These are phyloP conservation scores for Gryon sp. DNA, from an alignment of 1,140 invertebrate genomes.

Conservation along the genomic window DNA sequence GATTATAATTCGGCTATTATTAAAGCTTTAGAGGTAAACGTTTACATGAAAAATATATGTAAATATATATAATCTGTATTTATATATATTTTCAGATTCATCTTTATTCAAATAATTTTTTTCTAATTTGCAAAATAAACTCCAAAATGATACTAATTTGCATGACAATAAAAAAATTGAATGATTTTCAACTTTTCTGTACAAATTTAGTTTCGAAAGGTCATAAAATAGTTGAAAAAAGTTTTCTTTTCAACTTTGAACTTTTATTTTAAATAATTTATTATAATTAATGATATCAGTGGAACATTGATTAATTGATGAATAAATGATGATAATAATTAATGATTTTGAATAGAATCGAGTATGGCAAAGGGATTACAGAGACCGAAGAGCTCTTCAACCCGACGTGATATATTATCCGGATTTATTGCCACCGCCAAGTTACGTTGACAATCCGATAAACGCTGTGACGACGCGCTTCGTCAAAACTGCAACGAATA, in stretches of 20 bases:
- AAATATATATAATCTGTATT: no score
- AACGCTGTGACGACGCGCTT: constrained; percentile 98
- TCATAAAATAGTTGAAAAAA: no score
- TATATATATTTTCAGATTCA: neutral
- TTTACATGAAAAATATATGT: neutral
- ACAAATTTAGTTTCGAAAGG: no score
- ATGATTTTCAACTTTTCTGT: no score
- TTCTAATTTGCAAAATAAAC: neutral
- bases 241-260: no score
- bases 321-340: neutral
- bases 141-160: no score
- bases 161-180: neutral
- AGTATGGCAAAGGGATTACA: constrained; percentile 94
- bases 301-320: neutral
- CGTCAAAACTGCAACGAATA: constrained; percentile 99
- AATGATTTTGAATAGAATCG: constrained; percentile 85
- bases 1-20: constrained; percentile 99
- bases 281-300: no score
- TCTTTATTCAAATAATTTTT: constrained; percentile 15
- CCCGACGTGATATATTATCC: constrained; percentile 95
- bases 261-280: no score
- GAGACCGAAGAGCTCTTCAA: constrained; percentile 92
- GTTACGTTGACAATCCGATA: constrained; percentile 95
- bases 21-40: constrained; percentile 89
- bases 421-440: constrained; percentile 92